Percentiles rank a stretch among this genome's conserved stretches.
These are phyloP conservation scores for Ceriagrion tenellum DNA, from an alignment of 2,888 invertebrate species.

Conservation along the genomic window DNA sequence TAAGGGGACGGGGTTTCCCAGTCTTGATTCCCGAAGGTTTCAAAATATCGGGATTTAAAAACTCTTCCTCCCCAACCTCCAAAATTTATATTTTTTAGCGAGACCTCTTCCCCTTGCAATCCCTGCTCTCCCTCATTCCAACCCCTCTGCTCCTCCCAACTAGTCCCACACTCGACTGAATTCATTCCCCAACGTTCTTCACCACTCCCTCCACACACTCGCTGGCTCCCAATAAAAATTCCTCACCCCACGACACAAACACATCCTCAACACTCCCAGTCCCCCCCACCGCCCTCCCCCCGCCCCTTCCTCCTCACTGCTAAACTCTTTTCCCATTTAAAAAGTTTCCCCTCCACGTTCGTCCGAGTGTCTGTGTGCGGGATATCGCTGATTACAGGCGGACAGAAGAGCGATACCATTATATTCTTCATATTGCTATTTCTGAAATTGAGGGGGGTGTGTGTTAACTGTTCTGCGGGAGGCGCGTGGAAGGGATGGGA, in stretches of 20 bases:
- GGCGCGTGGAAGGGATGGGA: neutral
- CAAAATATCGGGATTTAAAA: too few species aligned
- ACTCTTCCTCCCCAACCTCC: neutral
- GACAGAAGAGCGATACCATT: conserved; percentile 34
- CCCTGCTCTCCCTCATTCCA: neutral
- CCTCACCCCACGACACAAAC: conserved; percentile 36
- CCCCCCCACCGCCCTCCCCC: neutral
- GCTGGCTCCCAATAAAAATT: conserved; percentile 70
- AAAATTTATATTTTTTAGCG: neutral
- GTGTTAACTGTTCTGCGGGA: neutral
- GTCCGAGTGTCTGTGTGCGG: neutral
- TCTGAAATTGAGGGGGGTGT: neutral
- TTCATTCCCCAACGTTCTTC: conserved; percentile 76
- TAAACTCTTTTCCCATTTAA: conserved; percentile 41
- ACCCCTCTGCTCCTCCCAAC: conserved; percentile 73
- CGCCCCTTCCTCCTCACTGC: too few species aligned
- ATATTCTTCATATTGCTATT: conserved; percentile 41
- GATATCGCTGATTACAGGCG: conserved; percentile 9
- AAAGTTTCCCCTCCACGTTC: neutral
- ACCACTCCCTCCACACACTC: conserved; percentile 72
- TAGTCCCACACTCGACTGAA: conserved; percentile 77
- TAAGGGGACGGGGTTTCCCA: too few species aligned
- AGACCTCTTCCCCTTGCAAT: neutral
- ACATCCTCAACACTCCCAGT: neutral
- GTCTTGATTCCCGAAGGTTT: neutral